These are phyloP conservation scores for Neosilurus mollespiculum DNA, from an alignment of 2,797 vertebrate genomes.

Conservation along the genomic window DNA sequence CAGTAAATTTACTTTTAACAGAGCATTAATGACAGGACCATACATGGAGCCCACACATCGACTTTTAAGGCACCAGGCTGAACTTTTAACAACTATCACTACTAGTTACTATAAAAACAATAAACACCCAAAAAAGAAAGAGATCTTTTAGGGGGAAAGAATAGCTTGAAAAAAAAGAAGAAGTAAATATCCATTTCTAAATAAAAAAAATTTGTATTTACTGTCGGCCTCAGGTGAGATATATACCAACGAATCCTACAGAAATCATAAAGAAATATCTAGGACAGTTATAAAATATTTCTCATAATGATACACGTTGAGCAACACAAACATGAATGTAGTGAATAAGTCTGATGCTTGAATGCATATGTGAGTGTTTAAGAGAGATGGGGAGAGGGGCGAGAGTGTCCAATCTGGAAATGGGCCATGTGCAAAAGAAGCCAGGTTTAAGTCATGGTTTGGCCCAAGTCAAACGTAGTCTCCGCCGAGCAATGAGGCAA, in stretches of 20 bases:
- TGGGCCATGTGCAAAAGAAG: constrained; percentile 62
- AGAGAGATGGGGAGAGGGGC: neutral
- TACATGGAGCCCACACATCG: constrained; percentile 42
- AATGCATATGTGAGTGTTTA: constrained; percentile 36
- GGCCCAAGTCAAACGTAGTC: constrained; percentile 73
- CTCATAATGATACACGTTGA: neutral
- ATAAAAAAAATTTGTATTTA: neutral
- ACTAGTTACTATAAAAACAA: neutral
- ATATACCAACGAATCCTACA: neutral
- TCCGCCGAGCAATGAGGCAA: constrained; percentile 67
- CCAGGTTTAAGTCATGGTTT: constrained; percentile 64
- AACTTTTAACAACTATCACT: constrained; percentile 15
- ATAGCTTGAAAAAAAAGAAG: neutral
- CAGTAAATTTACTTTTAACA: constrained; percentile 38
- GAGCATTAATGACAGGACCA: constrained; percentile 22
- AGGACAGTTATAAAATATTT: neutral
- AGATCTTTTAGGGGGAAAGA: neutral
- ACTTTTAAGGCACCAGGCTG: constrained; percentile 32
- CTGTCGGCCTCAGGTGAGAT: too few species aligned
- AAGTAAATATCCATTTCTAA: neutral
- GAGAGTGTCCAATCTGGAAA: constrained; percentile 46
- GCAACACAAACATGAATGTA: constrained; percentile 28
- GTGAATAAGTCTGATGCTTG: constrained; percentile 8
- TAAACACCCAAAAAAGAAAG: neutral
- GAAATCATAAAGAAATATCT: neutral